These are phyloP conservation scores for Octonoba sinensis DNA, from an alignment of 2,888 invertebrate species.

Conservation along the genomic window DNA sequence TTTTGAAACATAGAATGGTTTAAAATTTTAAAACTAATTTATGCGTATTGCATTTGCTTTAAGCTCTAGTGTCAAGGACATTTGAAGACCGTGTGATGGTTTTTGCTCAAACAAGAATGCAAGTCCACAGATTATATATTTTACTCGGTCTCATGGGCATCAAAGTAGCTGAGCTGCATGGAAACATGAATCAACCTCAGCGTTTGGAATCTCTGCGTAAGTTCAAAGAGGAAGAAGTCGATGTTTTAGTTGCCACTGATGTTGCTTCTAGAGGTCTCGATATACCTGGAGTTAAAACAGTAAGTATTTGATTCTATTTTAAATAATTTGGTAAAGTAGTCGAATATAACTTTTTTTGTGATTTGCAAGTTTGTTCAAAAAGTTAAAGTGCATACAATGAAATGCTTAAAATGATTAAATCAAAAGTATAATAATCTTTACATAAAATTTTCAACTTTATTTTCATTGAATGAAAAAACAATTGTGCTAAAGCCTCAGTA, in stretches of 20 bases:
- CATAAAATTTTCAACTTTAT: no score
- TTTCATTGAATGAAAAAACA: no score
- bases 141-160: conserved; percentile 90
- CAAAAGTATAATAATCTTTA: no score
- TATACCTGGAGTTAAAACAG: conserved; percentile 96
- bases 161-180: conserved; percentile 91
- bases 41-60: background rate
- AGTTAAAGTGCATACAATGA: no score
- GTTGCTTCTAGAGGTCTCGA: conserved; percentile 95
- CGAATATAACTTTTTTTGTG: no score
- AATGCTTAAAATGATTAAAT: no score
- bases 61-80: conserved; percentile 84
- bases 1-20: no score
- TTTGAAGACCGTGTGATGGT: conserved; percentile 93
- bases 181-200: conserved; percentile 95
- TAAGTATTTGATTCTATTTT: conserved; percentile 66
- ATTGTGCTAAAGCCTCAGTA: no score
- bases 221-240: conserved; percentile 84
- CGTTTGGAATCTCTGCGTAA: conserved; percentile 88
- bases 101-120: conserved; percentile 96
- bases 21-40: no score
- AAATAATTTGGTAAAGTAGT: no score
- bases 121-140: conserved; percentile 94
- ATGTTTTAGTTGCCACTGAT: conserved; percentile 88
- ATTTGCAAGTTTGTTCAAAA: no score